A percentile compares a stretch with the other conserved stretches of the same genome.
Conservation (phyloP, 2,113 vertebrate species). For the Bombycilla garrulus region DNA sequence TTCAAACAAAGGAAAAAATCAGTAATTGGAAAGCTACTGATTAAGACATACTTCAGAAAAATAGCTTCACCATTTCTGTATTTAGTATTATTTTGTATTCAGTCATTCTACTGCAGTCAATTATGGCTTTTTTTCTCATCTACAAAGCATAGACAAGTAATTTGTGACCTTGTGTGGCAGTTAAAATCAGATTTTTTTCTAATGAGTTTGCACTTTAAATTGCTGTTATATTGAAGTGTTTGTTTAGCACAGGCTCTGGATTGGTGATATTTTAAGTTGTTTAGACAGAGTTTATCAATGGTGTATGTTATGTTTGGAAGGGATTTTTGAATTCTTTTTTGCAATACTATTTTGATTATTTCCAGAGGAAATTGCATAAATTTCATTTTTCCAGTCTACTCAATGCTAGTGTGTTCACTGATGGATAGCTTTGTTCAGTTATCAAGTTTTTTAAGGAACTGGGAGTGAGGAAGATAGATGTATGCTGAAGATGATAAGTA, state of each 20-base stretch:
- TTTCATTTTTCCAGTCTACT: not conserved
- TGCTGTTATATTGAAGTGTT: not conserved
- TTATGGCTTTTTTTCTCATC: not conserved
- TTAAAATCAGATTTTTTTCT: not conserved
- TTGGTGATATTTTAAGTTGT: not conserved
- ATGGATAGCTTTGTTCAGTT: not conserved
- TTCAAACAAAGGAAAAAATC: not conserved
- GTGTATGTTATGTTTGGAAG: not conserved
- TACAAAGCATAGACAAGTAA: not conserved
- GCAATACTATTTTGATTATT: not conserved
- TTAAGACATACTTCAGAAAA: not conserved
- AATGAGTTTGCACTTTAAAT: not conserved
- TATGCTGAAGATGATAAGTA: not conserved
- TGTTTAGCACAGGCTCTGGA: not conserved
- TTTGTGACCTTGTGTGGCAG: not conserved
- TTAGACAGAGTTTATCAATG: not conserved
- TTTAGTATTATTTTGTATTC: not conserved
- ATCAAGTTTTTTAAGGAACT: not conserved
- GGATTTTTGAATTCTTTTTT: not conserved
- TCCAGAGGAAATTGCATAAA: not conserved
- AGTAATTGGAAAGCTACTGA: not conserved
- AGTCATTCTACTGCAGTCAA: not conserved
- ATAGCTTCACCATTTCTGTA: not conserved
- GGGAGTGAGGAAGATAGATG: not conserved
- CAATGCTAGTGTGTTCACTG: accelerated